A percentile compares a stretch with the other conserved stretches of the same genome.
These are phyloP conservation scores for Hirundo rustica DNA, from an alignment of 2,797 vertebrate species.

Conservation along the genomic window DNA sequence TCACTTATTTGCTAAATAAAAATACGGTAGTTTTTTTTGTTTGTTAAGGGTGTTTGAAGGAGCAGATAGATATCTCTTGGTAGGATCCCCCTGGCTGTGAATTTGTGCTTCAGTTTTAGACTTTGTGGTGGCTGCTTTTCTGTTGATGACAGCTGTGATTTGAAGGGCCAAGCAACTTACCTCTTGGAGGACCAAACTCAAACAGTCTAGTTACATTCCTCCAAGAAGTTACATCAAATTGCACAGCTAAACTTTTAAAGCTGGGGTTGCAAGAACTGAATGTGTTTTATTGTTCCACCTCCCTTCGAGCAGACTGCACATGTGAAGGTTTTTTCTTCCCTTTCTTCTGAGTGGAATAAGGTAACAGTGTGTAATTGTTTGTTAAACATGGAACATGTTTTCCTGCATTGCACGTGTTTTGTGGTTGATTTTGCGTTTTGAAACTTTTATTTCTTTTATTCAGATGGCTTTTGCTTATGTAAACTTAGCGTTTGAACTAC, in stretches of 20 bases:
- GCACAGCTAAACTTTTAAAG: neutral
- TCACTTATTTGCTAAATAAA: neutral
- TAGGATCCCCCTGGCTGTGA: neutral
- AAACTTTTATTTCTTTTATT: neutral
- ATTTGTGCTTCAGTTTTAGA: neutral
- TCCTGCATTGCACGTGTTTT: neutral
- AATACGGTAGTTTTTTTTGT: neutral
- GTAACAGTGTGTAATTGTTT: neutral
- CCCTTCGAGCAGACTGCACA: rapidly evolving
- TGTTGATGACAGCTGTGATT: rapidly evolving
- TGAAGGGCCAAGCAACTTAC: neutral
- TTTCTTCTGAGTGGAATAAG: neutral
- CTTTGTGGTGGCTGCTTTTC: neutral
- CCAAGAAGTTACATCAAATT: neutral
- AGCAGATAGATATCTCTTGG: neutral
- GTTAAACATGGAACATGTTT: neutral
- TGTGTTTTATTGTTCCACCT: neutral
- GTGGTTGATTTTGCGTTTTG: neutral
- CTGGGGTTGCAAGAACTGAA: neutral
- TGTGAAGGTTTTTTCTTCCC: neutral
- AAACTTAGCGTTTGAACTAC: neutral
- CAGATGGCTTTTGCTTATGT: neutral
- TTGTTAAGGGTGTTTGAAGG: neutral
- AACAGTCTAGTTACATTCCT: neutral
- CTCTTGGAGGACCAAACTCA: neutral